Conservation (phyloP, 1,140 invertebrate genomes). For the Bradysia coprophila region DNA sequence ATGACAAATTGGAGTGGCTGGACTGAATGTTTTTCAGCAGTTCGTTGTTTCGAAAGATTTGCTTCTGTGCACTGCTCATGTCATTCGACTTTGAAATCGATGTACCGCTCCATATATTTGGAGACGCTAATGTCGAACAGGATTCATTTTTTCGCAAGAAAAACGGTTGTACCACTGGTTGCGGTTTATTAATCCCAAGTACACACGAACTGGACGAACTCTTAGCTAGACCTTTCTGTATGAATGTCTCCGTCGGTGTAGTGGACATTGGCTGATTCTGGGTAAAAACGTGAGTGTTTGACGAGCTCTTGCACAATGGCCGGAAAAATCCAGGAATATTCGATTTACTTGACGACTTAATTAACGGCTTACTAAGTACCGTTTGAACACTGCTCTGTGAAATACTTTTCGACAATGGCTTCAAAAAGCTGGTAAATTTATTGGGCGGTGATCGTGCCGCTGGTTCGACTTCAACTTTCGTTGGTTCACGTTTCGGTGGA, state of each 20-base stretch:
- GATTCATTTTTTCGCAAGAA: not conserved
- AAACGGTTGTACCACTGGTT: not conserved
- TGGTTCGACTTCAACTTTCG: not conserved
- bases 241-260: constrained; percentile 1
- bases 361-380: not conserved
- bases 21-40: not conserved
- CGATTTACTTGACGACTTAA: constrained; percentile 13
- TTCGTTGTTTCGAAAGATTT: not conserved
- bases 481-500: too few species aligned
- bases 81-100: too few species aligned
- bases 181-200: not conserved
- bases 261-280: constrained; percentile 1
- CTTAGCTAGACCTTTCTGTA: constrained; percentile 2
- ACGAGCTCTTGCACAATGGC: constrained; percentile 12
- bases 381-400: constrained; percentile 16
- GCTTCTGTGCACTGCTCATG: not conserved
- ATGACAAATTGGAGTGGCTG: too few species aligned
- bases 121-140: too few species aligned
- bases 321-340: not conserved
- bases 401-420: not conserved
- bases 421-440: not conserved
- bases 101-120: too few species aligned
- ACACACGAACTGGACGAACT: constrained; percentile 8
- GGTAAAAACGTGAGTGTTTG: constrained; percentile 12
- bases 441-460: not conserved